Conservation (phyloP, 2,113 vertebrate species). For the Neotragus pygmaeus region DNA sequence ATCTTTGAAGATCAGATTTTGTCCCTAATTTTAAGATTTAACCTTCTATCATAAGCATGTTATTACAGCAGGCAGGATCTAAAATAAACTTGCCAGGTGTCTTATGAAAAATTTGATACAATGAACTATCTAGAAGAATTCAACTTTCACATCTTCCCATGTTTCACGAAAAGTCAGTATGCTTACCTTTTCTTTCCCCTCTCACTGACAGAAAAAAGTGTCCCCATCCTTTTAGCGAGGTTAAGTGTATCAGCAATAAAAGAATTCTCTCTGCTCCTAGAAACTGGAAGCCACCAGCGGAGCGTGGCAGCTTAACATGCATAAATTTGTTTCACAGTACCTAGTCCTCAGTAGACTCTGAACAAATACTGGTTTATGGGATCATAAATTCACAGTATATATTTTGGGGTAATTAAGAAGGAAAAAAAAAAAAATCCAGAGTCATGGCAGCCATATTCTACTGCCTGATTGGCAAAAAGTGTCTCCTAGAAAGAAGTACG, state of each 20-base stretch:
- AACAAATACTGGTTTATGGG: neutral
- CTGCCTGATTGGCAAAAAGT: neutral
- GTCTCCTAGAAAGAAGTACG: neutral
- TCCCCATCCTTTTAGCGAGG: neutral
- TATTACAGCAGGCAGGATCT: neutral
- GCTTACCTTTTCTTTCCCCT: neutral
- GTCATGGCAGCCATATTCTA: too few species aligned
- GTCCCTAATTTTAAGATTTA: neutral
- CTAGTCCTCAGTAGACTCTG: neutral
- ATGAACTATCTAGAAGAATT: neutral
- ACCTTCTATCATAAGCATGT: neutral
- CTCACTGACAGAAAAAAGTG: neutral
- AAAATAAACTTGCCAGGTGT: neutral
- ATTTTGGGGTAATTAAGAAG: neutral
- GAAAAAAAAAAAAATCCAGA: neutral
- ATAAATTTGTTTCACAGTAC: neutral
- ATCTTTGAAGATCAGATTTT: neutral
- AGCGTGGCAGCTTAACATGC: neutral
- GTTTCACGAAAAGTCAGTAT: neutral
- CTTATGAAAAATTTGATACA: neutral
- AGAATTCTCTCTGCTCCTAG: neutral
- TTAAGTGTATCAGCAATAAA: neutral
- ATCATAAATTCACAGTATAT: neutral
- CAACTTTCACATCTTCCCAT: neutral
- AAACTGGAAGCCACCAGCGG: neutral